Percentiles rank a stretch among this genome's conserved stretches.
Evolutionary conservation across 2,888 invertebrate genomes (phyloP).

Genomic region (Epinotia demarniana): DNA sequence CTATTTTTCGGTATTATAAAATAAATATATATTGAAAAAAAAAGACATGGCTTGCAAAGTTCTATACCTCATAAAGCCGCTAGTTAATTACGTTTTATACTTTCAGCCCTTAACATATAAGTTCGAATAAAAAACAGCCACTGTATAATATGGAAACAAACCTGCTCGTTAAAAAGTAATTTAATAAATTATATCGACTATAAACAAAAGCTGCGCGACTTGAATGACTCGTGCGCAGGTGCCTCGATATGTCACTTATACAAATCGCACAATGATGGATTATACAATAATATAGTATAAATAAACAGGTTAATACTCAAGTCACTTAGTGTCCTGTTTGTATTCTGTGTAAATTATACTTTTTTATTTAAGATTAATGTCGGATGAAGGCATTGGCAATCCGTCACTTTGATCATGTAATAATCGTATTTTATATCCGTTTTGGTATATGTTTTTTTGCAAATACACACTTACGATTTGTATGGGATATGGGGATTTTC

Average conservation of each 20-base stretch:
- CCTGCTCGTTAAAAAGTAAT: slow-evolving; percentile 34
- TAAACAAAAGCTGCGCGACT: slow-evolving; percentile 19
- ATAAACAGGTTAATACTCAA: neutral
- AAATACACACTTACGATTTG: too few species aligned
- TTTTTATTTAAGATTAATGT: neutral
- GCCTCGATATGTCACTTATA: slow-evolving; percentile 12
- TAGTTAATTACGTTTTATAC: too few species aligned
- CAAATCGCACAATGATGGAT: slow-evolving; percentile 24
- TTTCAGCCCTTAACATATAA: too few species aligned
- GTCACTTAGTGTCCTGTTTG: neutral
- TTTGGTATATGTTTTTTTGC: too few species aligned
- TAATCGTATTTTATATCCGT: too few species aligned
- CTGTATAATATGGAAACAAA: neutral
- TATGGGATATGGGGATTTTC: too few species aligned
- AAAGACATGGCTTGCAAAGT: too few species aligned
- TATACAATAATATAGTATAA: neutral
- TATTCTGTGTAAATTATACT: neutral
- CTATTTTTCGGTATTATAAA: too few species aligned
- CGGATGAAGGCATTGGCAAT: neutral
- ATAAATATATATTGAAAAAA: too few species aligned
- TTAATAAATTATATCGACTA: slow-evolving; percentile 14
- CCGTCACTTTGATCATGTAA: neutral
- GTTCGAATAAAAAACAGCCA: too few species aligned
- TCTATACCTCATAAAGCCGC: too few species aligned
- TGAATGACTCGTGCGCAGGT: slow-evolving; percentile 19